Conservation (phyloP, 2,113 vertebrate species). For the Andinoacara biseriatus region DNA sequence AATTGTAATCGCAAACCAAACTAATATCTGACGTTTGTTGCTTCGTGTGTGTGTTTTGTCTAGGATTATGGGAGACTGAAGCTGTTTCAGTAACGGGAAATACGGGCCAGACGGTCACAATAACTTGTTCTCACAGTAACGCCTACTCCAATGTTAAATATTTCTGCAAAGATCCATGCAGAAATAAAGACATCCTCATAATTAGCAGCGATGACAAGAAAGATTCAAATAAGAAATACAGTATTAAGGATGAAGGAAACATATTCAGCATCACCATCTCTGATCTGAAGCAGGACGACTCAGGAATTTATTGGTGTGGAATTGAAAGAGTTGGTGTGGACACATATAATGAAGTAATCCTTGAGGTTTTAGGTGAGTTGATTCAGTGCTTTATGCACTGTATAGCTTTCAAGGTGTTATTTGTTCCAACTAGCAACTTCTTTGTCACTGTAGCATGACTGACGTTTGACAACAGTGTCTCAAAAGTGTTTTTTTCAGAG, state of each 20-base stretch:
- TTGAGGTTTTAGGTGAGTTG: conserved; percentile 61
- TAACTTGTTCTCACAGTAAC: conserved; percentile 35
- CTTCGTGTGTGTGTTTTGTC: conserved; percentile 32
- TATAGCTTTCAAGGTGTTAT: neutral
- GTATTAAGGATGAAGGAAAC: conserved; percentile 43
- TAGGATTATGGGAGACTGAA: conserved; percentile 31
- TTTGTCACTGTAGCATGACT: neutral
- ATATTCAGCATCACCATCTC: conserved; percentile 55
- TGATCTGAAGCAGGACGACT: conserved; percentile 18
- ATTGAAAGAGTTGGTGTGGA: conserved; percentile 18
- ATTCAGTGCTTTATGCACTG: neutral
- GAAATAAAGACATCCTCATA: conserved; percentile 20
- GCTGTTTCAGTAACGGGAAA: conserved; percentile 3
- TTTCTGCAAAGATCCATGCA: conserved; percentile 53
- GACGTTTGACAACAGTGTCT: neutral
- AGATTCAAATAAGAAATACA: conserved; percentile 8
- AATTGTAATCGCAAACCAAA: neutral
- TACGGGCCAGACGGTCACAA: neutral
- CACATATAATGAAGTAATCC: conserved; percentile 5
- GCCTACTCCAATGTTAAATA: conserved; percentile 55
- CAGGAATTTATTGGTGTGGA: conserved; percentile 61
- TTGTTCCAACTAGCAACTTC: neutral
- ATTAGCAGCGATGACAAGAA: accelerated
- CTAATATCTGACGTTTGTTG: neutral
- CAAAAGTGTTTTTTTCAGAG: neutral